Evolutionary conservation across 1,140 invertebrate genomes (phyloP).

Genomic region (Hyposmocoma kahamanoa): DNA sequence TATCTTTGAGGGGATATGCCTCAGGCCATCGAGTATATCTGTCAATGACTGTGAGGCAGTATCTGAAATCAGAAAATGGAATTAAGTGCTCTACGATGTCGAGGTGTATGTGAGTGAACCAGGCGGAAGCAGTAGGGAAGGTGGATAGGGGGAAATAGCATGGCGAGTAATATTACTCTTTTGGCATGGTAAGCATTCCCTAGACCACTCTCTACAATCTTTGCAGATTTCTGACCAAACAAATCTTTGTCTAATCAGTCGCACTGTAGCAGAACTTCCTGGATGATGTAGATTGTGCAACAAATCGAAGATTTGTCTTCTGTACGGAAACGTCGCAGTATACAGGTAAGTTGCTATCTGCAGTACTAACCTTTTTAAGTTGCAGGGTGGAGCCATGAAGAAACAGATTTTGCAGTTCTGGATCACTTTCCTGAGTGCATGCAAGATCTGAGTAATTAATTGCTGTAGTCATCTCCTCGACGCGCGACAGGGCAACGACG

Average conservation of each 20-base stretch:
- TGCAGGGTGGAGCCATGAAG: neutral
- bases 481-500: slow-evolving; percentile 18
- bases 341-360: neutral
- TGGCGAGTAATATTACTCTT: slow-evolving; percentile 29
- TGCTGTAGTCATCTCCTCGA: slow-evolving; percentile 3
- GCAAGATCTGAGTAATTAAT: slow-evolving; percentile 16
- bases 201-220: slow-evolving; percentile 15
- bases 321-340: slow-evolving; percentile 9
- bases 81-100: slow-evolving; percentile 1
- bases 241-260: slow-evolving; percentile 29
- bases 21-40: slow-evolving; percentile 1
- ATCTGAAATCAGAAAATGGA: neutral
- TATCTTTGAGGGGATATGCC: slow-evolving; percentile 20
- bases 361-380: neutral
- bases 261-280: slow-evolving; percentile 16
- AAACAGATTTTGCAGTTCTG: slow-evolving; percentile 20
- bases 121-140: neutral
- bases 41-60: slow-evolving; percentile 2
- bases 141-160: slow-evolving; percentile 5
- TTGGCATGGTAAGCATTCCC: slow-evolving; percentile 27
- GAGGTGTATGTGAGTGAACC: slow-evolving; percentile 5
- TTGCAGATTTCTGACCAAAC: no score
- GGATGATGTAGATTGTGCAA: slow-evolving; percentile 29
- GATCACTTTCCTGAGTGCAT: slow-evolving; percentile 20
- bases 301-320: slow-evolving; percentile 19